A percentile compares a stretch with the other conserved stretches of the same genome.
Evolutionary conservation across 2,888 invertebrate species (phyloP).

Genomic region (Machimus atricapillus): DNA sequence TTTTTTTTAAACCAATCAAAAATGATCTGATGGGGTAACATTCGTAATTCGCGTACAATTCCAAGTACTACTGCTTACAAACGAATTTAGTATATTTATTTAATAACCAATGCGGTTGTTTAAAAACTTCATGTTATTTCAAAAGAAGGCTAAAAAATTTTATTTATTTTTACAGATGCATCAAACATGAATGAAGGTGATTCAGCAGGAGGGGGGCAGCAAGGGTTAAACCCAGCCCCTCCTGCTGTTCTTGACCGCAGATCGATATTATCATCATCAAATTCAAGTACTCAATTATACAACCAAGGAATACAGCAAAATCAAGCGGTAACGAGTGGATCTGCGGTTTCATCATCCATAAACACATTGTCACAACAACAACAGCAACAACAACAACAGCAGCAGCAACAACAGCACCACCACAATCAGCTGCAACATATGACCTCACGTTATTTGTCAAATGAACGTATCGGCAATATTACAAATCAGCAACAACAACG

Average conservation of each 20-base stretch:
- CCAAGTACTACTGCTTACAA: too few relatives aligned
- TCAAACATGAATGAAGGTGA: slow-evolving; percentile 64
- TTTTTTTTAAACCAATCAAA: too few relatives aligned
- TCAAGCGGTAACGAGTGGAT: slow-evolving; percentile 44
- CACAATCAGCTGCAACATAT: slow-evolving; percentile 50
- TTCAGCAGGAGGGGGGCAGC: slow-evolving; percentile 64
- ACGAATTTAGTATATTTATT: neutral
- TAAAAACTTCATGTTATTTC: neutral
- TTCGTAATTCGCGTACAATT: too few relatives aligned
- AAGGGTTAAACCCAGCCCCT: slow-evolving; percentile 63
- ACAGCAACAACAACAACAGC: slow-evolving; percentile 50
- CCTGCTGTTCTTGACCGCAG: slow-evolving; percentile 64
- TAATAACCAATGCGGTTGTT: neutral
- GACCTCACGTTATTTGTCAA: slow-evolving; percentile 42
- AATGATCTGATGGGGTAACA: too few relatives aligned
- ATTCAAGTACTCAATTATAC: slow-evolving; percentile 44
- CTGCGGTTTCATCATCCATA: slow-evolving; percentile 52
- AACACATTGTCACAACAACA: slow-evolving; percentile 51
- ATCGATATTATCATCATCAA: slow-evolving; percentile 54
- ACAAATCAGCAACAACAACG: slow-evolving; percentile 46
- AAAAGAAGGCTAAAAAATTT: neutral
- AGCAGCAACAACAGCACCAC: slow-evolving; percentile 52
- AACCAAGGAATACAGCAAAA: slow-evolving; percentile 31
- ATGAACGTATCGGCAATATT: slow-evolving; percentile 19
- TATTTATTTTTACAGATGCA: slow-evolving; percentile 57